These are phyloP conservation scores for Carterocephalus palaemon DNA, from an alignment of 2,888 invertebrate genomes.

Conservation along the genomic window DNA sequence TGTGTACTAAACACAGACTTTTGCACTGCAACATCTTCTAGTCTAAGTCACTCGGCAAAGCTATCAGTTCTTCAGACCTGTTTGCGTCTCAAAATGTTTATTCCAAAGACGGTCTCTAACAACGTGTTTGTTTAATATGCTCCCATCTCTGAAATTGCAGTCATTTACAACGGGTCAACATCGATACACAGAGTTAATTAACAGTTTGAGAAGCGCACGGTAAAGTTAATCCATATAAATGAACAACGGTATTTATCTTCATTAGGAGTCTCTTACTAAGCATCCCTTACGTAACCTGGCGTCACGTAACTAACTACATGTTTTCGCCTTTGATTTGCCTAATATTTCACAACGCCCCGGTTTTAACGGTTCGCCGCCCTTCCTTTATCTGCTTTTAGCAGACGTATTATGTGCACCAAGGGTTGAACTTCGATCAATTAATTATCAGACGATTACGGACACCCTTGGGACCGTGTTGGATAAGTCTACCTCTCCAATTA, in stretches of 20 bases:
- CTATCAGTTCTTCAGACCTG: slow-evolving; percentile 1
- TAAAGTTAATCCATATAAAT: slow-evolving; percentile 71
- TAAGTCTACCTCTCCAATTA: slow-evolving; percentile 50
- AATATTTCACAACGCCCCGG: slow-evolving; percentile 73
- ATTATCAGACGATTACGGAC: slow-evolving; percentile 70
- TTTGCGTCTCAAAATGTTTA: slow-evolving; percentile 12
- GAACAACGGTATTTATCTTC: slow-evolving; percentile 76
- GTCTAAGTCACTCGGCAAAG: too few relatives aligned
- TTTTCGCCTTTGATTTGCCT: slow-evolving; percentile 69
- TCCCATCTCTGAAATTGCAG: slow-evolving; percentile 14
- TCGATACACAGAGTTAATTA: slow-evolving; percentile 33
- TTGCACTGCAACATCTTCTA: too few relatives aligned
- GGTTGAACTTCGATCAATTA: slow-evolving; percentile 77
- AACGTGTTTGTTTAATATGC: slow-evolving; percentile 16
- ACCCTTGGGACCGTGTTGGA: slow-evolving; percentile 52
- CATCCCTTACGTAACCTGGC: slow-evolving; percentile 72
- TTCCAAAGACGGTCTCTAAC: slow-evolving; percentile 9
- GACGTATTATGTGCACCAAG: slow-evolving; percentile 69
- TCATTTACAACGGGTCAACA: slow-evolving; percentile 21
- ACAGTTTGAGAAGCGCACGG: slow-evolving; percentile 57
- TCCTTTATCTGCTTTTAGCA: slow-evolving; percentile 72
- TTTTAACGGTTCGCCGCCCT: slow-evolving; percentile 68
- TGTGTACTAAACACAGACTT: too few relatives aligned
- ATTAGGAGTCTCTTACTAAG: slow-evolving; percentile 73
- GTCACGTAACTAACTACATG: slow-evolving; percentile 68